Evolutionary conservation across 2,888 invertebrate species (phyloP).

Genomic region (Drosophila merina): DNA sequence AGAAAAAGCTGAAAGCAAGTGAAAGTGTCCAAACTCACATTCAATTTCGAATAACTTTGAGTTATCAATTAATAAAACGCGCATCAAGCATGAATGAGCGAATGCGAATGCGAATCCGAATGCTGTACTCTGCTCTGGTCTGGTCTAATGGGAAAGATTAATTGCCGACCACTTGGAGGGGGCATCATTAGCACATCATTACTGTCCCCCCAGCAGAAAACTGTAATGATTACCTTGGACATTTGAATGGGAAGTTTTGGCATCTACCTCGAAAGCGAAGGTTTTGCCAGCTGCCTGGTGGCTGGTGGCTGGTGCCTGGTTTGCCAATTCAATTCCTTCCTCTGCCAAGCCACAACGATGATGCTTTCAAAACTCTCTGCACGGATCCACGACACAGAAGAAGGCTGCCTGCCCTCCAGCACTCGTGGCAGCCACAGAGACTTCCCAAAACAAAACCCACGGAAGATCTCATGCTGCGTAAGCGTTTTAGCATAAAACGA

Average conservation of each 20-base stretch:
- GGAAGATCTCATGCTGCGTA: conserved; percentile 72
- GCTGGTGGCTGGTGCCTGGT: conserved; percentile 1
- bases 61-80: conserved; percentile 75
- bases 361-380: conserved; percentile 31
- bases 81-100: conserved; percentile 48
- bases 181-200: conserved; percentile 77
- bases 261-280: conserved; percentile 34
- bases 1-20: conserved; percentile 51
- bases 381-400: conserved; percentile 21
- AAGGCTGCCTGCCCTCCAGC: conserved; percentile 32
- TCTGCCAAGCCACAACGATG: conserved; percentile 10
- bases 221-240: conserved; percentile 35
- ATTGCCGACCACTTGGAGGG: conserved; percentile 51
- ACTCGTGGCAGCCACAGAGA: conserved; percentile 20
- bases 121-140: conserved; percentile 37
- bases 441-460: conserved; percentile 24
- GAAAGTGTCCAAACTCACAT: conserved; percentile 70
- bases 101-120: conserved; percentile 26
- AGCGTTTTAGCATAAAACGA: conserved; percentile 54
- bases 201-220: conserved; percentile 44
- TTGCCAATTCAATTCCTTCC: conserved; percentile 27
- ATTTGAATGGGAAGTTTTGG: conserved; percentile 39
- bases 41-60: conserved; percentile 74
- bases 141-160: conserved; percentile 61
- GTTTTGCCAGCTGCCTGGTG: conserved; percentile 10